A percentile compares a stretch with the other conserved stretches of the same genome.
Evolutionary conservation across 2,797 vertebrate genomes (phyloP).

Genomic region (Chelon labrosus): DNA sequence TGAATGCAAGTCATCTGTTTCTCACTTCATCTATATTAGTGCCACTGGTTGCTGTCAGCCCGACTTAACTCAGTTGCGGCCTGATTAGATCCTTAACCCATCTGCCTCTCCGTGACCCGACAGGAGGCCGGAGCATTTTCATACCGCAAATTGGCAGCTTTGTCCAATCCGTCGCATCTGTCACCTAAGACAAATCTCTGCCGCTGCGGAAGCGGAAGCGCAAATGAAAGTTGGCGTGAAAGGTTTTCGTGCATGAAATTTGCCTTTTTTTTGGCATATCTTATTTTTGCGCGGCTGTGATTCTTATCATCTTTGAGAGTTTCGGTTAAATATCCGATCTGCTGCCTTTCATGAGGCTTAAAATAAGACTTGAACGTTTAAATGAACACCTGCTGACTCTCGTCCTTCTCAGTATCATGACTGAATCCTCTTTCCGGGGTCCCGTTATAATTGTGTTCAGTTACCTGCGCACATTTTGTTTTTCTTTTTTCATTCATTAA

Average conservation of each 20-base stretch:
- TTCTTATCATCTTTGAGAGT: neutral
- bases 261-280: neutral
- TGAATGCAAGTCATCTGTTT: neutral
- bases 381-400: neutral
- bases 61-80: constrained; percentile 56
- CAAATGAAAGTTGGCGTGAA: constrained; percentile 62
- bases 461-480: constrained; percentile 39
- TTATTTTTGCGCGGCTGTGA: neutral
- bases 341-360: neutral
- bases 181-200: constrained; percentile 39
- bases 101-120: constrained; percentile 67
- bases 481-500: constrained; percentile 57
- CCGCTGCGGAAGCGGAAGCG: constrained; percentile 22
- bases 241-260: constrained; percentile 21
- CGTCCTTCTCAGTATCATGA: constrained; percentile 15
- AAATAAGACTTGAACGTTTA: neutral
- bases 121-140: constrained; percentile 43
- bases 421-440: constrained; percentile 22
- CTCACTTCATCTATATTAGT: constrained; percentile 59
- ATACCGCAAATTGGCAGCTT: constrained; percentile 49
- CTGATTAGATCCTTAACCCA: constrained; percentile 68
- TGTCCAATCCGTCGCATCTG: constrained; percentile 66
- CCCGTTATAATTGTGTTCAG: constrained; percentile 47
- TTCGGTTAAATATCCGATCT: neutral
- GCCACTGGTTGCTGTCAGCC: constrained; percentile 48